Base-by-base conservation (phyloP, 2,888 invertebrate genomes). In the Gari tellinella region DNA sequence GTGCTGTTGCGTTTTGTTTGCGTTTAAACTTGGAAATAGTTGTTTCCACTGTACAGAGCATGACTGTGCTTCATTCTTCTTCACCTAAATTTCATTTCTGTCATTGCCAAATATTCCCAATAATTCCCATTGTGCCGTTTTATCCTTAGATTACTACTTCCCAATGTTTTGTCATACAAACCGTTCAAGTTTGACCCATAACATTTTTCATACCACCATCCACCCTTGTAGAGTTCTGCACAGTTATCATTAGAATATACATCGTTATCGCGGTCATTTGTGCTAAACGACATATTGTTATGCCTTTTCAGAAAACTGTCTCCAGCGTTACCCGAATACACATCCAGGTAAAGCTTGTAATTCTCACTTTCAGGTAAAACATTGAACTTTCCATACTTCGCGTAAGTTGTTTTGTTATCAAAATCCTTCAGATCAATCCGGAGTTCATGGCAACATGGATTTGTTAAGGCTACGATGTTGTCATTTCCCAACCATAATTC, bases 171-270 rank as follows among this genome's bases (percentile, higher is more conserved):
- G 1, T 53, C 63, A 19, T 73, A 73, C 10, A 26, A 12, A 10
- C 73, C 73, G 41, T 73, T 73, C n/a, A 73, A 43, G 37, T 73
- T 73, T 0, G 60, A 53, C 2, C 1, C 3, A 19, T 68, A 64
- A 25, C 75, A 75, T 0, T 2, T 2, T 14, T 48, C 31, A 19
- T 69, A 69, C 75, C 75, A 75, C 75, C 75, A 70, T 3, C 51
- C 75, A n/a, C 75, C 69, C 7, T 15, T 15, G 23, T 25, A 66
- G 14, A 10, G 7, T 5, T 5, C 14, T 21, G 70, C 62, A 26
- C 75, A 75, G 52, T 73, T 63, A 0, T 1, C 15, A 4, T 8
- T 12, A n/a, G n/a, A n/a, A 19, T 19, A 0, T 26, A 26, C 17
- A 41, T 65, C 65, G 19, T 57, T 40, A 51, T 70, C 65, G 14